Conservation (phyloP, 2,888 invertebrate species). For the Pollenia amentaria region DNA sequence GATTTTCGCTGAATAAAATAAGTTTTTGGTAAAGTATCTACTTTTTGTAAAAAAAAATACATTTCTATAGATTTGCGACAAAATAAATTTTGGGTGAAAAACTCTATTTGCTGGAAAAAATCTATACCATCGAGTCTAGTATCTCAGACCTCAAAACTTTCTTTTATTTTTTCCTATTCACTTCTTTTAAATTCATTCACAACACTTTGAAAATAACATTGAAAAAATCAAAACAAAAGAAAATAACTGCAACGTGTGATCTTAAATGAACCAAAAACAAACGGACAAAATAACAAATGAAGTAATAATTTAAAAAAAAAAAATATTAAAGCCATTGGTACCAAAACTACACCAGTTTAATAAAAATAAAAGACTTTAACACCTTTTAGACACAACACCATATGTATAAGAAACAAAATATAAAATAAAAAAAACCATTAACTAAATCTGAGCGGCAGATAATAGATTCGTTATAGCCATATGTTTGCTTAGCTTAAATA, state of each 20-base stretch:
- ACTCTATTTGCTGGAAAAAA: too few relatives aligned
- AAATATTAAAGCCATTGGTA: slow-evolving; percentile 66
- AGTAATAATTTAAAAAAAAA: slow-evolving; percentile 53
- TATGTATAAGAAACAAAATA: slow-evolving; percentile 27
- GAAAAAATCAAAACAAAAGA: slow-evolving; percentile 36
- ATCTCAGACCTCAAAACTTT: neutral
- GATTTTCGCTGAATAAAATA: too few relatives aligned
- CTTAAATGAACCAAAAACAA: slow-evolving; percentile 24
- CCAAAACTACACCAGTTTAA: slow-evolving; percentile 30
- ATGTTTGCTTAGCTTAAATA: neutral
- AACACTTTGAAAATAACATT: slow-evolving; percentile 8
- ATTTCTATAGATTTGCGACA: too few relatives aligned
- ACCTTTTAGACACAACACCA: slow-evolving; percentile 72
- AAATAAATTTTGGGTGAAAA: too few relatives aligned
- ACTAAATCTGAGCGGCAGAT: slow-evolving; percentile 24
- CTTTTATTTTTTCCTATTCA: neutral
- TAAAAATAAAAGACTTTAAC: slow-evolving; percentile 68
- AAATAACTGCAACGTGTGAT: slow-evolving; percentile 40
- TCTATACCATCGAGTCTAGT: neutral
- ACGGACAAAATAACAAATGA: slow-evolving; percentile 9
- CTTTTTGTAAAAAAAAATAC: neutral
- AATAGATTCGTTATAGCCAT: slow-evolving; percentile 44
- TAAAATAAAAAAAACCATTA: slow-evolving; percentile 27
- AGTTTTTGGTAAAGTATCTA: too few relatives aligned
- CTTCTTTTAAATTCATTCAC: slow-evolving; percentile 21